Evolutionary conservation across 2,797 vertebrate species (phyloP).

Genomic region (Tragelaphus eurycerus): DNA sequence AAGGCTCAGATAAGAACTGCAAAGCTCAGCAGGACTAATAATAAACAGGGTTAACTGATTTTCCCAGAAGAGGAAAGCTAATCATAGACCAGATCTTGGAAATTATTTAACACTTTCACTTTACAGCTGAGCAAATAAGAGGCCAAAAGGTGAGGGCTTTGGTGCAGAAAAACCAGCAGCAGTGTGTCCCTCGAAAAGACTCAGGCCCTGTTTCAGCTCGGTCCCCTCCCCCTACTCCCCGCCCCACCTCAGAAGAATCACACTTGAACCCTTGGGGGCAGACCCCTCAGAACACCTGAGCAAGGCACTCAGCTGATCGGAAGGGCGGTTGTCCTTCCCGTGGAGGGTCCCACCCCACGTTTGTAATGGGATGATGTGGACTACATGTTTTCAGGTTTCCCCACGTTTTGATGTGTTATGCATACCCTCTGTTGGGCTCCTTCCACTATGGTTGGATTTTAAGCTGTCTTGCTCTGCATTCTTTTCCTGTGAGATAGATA

Average conservation of each 20-base stretch:
- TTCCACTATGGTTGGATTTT: neutral
- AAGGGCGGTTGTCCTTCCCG: neutral
- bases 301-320: neutral
- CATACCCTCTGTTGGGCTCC: neutral
- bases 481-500: neutral
- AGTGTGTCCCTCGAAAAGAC: neutral
- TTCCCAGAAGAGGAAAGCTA: neutral
- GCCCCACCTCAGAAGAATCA: neutral
- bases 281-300: neutral
- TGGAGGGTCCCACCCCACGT: neutral
- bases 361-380: neutral
- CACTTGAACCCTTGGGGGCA: rapidly evolving
- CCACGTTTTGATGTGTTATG: neutral
- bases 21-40: neutral
- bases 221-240: neutral
- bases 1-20: neutral
- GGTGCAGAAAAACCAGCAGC: neutral
- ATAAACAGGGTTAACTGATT: neutral
- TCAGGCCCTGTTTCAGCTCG: neutral
- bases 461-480: neutral
- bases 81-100: neutral
- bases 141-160: neutral
- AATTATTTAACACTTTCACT: neutral
- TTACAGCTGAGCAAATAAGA: neutral
- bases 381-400: neutral